These are phyloP conservation scores for Saguinus midas DNA, from an alignment of 2,113 vertebrate species.

Conservation along the genomic window DNA sequence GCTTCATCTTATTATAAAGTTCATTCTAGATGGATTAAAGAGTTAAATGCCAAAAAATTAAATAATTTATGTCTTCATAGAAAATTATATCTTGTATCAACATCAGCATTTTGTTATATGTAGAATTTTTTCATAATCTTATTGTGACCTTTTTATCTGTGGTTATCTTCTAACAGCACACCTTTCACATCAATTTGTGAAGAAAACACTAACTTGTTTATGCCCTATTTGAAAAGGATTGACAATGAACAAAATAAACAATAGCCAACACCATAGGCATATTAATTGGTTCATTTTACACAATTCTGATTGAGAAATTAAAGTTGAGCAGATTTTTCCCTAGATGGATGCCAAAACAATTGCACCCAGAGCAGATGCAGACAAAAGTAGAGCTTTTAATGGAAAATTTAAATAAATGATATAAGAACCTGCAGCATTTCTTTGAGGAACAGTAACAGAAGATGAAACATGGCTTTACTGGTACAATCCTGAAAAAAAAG, in stretches of 20 bases:
- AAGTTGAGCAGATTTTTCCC: neutral
- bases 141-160: neutral
- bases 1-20: neutral
- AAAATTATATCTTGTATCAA: neutral
- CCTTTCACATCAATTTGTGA: neutral
- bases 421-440: neutral
- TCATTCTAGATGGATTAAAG: neutral
- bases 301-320: neutral
- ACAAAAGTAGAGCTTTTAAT: neutral
- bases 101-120: neutral
- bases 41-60: neutral
- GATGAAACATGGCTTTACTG: neutral
- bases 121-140: neutral
- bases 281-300: neutral
- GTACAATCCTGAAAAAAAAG: neutral
- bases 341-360: neutral
- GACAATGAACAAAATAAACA: neutral
- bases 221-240: neutral
- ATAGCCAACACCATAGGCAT: neutral
- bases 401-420: neutral
- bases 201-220: neutral
- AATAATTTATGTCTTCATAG: neutral
- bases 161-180: neutral
- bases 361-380: neutral
- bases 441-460: neutral